Percentiles rank a stretch among this genome's conserved stretches.
phyloP scores from a whole-genome alignment of 2,113 vertebrate genomes.

The Forbesichthys papilliferus region DNA sequence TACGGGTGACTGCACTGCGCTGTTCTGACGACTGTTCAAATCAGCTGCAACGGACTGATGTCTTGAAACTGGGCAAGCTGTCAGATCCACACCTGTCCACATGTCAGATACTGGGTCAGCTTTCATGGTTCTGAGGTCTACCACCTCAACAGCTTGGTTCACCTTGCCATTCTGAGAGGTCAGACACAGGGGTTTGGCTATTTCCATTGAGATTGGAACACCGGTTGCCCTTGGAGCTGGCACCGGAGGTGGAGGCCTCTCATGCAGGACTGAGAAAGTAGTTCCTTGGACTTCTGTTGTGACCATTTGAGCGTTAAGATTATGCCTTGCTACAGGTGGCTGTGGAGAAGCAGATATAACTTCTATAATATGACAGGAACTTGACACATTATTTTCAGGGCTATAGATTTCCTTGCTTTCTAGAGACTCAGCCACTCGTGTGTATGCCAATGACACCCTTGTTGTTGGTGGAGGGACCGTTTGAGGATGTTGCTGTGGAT shows the following conservation, averaged over 20 bases:
- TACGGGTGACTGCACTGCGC: constrained; percentile 88
- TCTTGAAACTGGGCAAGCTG: constrained; percentile 79
- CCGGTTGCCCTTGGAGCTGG: constrained; percentile 73
- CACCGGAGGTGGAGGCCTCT: constrained; percentile 68
- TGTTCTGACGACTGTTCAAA: constrained; percentile 79
- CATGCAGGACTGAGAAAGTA: constrained; percentile 79
- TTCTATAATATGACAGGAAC: constrained; percentile 79
- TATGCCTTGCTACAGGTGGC: constrained; percentile 69
- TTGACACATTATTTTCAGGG: constrained; percentile 77
- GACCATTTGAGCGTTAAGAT: constrained; percentile 79
- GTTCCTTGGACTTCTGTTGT: constrained; percentile 81
- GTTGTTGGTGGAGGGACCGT: constrained; percentile 66
- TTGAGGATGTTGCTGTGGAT: constrained; percentile 58
- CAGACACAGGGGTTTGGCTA: constrained; percentile 64
- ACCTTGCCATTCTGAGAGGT: constrained; percentile 80
- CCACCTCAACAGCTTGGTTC: constrained; percentile 81
- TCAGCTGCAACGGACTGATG: constrained; percentile 77
- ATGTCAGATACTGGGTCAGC: constrained; percentile 76
- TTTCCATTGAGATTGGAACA: constrained; percentile 74
- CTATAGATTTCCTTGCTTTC: constrained; percentile 81
- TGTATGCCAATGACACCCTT: constrained; percentile 79
- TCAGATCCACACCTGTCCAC: constrained; percentile 77
- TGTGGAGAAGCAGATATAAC: constrained; percentile 76
- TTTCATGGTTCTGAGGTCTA: constrained; percentile 92
- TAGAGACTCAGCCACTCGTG: constrained; percentile 78